Conservation (phyloP, 2,113 vertebrate genomes). For the Morone saxatilis region DNA sequence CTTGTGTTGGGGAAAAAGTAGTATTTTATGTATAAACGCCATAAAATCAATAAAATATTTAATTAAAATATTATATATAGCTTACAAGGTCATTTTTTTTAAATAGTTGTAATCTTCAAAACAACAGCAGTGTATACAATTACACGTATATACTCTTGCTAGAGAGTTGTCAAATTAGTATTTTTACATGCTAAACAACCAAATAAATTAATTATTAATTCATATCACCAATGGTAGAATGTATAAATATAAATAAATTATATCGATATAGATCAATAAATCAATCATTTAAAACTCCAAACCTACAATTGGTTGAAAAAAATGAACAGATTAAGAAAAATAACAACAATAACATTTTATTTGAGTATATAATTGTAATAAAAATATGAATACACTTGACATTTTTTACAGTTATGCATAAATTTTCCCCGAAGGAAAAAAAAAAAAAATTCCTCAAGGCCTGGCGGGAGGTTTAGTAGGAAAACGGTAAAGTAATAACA, state of each 20-base stretch:
- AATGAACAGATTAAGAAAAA: neutral
- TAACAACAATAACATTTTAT: neutral
- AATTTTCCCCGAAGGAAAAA: neutral
- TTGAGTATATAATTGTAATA: neutral
- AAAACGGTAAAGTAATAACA: neutral
- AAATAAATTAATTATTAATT: neutral
- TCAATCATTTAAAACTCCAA: neutral
- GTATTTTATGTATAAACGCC: neutral
- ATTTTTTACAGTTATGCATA: neutral
- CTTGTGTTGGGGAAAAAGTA: neutral
- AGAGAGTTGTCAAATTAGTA: neutral
- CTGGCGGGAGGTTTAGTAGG: neutral
- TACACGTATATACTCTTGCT: neutral
- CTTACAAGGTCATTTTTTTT: neutral
- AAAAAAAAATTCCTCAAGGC: neutral
- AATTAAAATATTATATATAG: neutral
- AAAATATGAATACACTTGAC: neutral
- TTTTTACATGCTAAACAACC: neutral
- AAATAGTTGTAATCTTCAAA: neutral
- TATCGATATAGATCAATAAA: neutral
- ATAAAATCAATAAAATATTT: neutral
- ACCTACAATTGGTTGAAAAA: neutral
- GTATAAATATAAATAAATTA: neutral
- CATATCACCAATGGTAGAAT: neutral
- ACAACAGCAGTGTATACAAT: neutral